These are phyloP conservation scores for Chironomus riparius DNA, from an alignment of 2,888 invertebrate species.

Conservation along the genomic window DNA sequence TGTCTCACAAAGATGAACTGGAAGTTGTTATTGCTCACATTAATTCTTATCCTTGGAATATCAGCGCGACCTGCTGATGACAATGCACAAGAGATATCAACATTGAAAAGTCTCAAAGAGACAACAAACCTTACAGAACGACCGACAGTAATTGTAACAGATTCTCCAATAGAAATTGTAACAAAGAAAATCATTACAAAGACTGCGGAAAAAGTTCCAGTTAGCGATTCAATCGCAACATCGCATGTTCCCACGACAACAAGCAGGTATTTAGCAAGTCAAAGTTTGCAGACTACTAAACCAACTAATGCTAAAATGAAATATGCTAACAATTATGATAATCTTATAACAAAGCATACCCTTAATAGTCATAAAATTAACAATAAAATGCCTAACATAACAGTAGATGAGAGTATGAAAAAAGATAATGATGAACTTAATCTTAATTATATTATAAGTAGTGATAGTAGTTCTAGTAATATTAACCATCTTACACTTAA, in stretches of 20 bases:
- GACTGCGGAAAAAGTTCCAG: background rate
- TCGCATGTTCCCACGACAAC: background rate
- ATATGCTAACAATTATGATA: slow-evolving; percentile 25
- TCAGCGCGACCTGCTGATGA: slow-evolving; percentile 22
- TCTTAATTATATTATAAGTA: background rate
- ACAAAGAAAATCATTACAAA: background rate
- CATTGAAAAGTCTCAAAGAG: background rate
- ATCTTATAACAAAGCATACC: slow-evolving; percentile 25
- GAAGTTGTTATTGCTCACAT: slow-evolving; percentile 16
- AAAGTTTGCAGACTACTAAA: slow-evolving; percentile 13
- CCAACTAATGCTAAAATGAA: slow-evolving; percentile 5
- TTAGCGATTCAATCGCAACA: background rate
- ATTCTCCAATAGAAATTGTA: background rate
- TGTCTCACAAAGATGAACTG: slow-evolving; percentile 12
- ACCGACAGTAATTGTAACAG: background rate
- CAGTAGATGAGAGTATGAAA: background rate
- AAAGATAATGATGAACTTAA: background rate
- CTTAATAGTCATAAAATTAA: slow-evolving; percentile 4
- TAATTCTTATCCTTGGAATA: background rate
- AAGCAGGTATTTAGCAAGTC: slow-evolving; percentile 19
- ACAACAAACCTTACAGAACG: background rate
- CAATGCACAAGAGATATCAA: background rate
- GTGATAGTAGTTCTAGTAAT: background rate
- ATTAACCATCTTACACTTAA: background rate
- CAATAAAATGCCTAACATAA: slow-evolving; percentile 1